Evolutionary conservation across 2,113 vertebrate genomes (phyloP).

Genomic region (Stictonetta naevosa): DNA sequence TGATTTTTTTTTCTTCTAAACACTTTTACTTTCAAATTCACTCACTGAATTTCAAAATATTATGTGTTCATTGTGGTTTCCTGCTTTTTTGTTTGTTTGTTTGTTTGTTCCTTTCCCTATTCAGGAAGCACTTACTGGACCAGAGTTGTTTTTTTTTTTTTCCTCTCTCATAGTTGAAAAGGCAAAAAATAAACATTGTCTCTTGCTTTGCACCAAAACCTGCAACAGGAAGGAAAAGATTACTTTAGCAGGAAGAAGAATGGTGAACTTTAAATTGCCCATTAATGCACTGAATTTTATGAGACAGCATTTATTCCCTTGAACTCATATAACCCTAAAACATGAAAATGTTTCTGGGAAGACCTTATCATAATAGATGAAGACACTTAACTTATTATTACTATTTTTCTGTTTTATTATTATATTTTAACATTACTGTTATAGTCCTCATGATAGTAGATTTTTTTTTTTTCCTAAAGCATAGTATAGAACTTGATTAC

Average conservation of each 20-base stretch:
- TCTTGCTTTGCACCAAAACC: neutral
- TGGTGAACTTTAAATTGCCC: neutral
- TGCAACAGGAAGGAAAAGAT: neutral
- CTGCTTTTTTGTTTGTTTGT: too few relatives aligned
- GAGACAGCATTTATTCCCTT: neutral
- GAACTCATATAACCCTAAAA: neutral
- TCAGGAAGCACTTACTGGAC: neutral
- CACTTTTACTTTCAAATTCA: neutral
- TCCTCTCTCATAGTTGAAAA: neutral
- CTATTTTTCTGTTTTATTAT: neutral
- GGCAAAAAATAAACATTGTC: neutral
- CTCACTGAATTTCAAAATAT: neutral
- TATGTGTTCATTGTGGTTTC: neutral
- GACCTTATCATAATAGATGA: neutral
- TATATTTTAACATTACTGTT: neutral
- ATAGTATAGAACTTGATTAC: neutral
- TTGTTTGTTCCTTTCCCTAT: neutral
- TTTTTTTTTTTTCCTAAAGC: neutral
- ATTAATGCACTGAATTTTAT: neutral
- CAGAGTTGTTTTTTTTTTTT: neutral
- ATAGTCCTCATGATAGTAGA: neutral
- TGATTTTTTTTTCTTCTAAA: conserved; percentile 43
- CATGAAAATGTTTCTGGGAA: neutral
- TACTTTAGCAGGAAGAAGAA: neutral
- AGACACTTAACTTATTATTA: neutral